phyloP scores from a whole-genome alignment of 1,140 invertebrate species.

The Sycophila sp. region DNA sequence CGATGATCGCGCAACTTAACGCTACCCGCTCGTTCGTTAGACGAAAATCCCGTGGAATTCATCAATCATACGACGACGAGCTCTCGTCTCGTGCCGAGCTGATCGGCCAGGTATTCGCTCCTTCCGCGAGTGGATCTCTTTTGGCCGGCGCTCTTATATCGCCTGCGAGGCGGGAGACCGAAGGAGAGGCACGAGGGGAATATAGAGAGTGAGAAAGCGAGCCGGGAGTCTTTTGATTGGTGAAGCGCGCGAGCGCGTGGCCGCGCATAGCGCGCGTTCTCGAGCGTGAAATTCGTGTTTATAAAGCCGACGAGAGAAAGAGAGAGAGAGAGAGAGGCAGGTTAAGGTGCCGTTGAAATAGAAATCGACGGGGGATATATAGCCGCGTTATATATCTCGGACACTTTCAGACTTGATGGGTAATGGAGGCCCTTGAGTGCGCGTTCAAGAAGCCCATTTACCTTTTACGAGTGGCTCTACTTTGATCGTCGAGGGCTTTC shows the following conservation, averaged over 20 bases:
- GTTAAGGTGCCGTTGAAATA: neutral
- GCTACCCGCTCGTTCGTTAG: conserved; percentile 1
- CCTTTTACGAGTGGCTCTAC: conserved; percentile 25
- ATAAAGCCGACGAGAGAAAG: too few relatives aligned
- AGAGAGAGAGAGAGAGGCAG: too few relatives aligned
- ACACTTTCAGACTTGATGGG: neutral
- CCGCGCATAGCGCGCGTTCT: neutral
- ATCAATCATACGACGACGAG: conserved; percentile 15
- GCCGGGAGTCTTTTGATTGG: too few relatives aligned
- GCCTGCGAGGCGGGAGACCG: too few relatives aligned
- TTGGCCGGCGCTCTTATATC: neutral
- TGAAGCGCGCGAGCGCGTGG: neutral
- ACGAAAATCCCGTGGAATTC: conserved; percentile 15
- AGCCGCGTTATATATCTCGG: neutral
- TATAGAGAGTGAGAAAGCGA: too few relatives aligned
- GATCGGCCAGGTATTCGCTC: neutral
- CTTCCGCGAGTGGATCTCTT: neutral
- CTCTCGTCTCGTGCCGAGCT: neutral
- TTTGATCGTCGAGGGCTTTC: conserved; percentile 24
- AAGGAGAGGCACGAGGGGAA: too few relatives aligned
- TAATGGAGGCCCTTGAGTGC: conserved; percentile 21
- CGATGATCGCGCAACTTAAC: conserved; percentile 8
- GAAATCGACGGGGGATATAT: neutral
- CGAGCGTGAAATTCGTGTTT: conserved; percentile 27
- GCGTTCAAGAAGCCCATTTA: conserved; percentile 24